These are phyloP conservation scores for Lasioglossum marginatum DNA, from an alignment of 2,888 invertebrate genomes.

Conservation along the genomic window DNA sequence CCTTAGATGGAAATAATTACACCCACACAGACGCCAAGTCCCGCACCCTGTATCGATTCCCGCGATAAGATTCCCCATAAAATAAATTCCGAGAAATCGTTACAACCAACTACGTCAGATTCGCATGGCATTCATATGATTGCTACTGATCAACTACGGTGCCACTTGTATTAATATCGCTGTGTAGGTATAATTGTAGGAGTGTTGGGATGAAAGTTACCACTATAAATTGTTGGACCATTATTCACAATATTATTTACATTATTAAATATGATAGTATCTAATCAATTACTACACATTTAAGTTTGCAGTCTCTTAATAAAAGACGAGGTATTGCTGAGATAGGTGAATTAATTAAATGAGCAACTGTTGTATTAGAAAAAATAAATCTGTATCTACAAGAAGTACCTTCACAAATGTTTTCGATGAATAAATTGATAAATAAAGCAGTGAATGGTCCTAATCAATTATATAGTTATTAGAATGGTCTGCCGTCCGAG, in stretches of 20 bases:
- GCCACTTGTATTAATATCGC: neutral
- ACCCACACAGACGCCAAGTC: constrained; percentile 64
- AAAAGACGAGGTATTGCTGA: too few species aligned
- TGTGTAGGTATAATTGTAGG: neutral
- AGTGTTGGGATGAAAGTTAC: neutral
- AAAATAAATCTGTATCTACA: too few species aligned
- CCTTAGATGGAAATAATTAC: constrained; percentile 74
- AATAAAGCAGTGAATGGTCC: neutral
- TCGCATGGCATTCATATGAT: neutral
- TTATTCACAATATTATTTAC: too few species aligned
- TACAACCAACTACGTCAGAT: neutral
- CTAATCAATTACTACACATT: too few species aligned
- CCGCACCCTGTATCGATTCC: constrained; percentile 62
- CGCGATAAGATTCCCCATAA: constrained; percentile 42
- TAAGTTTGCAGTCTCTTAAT: too few species aligned
- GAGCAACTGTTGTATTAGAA: too few species aligned
- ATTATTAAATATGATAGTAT: too few species aligned
- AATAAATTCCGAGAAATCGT: constrained; percentile 12
- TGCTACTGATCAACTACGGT: neutral
- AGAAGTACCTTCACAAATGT: neutral
- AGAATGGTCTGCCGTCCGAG: neutral
- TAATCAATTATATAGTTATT: neutral
- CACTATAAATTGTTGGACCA: too few species aligned
- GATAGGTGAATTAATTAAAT: too few species aligned
- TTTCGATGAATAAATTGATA: neutral